Conservation (phyloP, 2,797 vertebrate genomes). For the Chaetodon trifasciatus region DNA sequence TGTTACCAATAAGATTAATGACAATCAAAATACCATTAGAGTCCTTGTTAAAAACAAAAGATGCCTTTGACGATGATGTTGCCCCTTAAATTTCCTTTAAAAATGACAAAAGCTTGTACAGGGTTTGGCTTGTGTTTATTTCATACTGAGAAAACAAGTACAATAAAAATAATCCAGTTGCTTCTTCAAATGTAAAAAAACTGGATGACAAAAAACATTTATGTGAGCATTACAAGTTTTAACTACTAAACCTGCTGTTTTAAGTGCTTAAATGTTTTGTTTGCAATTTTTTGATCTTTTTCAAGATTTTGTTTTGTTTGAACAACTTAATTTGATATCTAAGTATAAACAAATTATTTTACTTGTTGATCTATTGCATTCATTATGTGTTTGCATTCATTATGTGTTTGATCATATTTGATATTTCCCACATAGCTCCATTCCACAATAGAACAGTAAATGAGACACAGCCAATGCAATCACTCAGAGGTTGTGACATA, state of each 20-base stretch:
- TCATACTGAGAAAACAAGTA: conserved; percentile 19
- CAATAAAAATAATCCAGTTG: conserved; percentile 13
- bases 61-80: background rate
- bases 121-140: conserved; percentile 44
- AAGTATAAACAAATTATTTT: background rate
- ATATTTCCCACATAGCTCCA: background rate
- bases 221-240: background rate
- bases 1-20: background rate
- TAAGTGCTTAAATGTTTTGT: background rate
- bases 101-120: conserved; percentile 14
- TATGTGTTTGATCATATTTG: background rate
- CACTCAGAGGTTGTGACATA: background rate
- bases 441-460: background rate
- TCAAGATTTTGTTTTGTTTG: background rate
- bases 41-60: background rate
- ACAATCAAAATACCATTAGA: background rate
- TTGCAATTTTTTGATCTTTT: background rate
- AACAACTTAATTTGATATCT: background rate
- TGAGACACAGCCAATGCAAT: background rate
- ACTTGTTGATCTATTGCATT: background rate
- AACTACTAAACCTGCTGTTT: background rate
- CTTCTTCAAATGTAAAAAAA: conserved; percentile 22
- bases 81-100: background rate
- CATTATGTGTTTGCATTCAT: background rate
- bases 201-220: background rate